phyloP scores from a whole-genome alignment of 2,888 invertebrate species.

The Steromphala cineraria region DNA sequence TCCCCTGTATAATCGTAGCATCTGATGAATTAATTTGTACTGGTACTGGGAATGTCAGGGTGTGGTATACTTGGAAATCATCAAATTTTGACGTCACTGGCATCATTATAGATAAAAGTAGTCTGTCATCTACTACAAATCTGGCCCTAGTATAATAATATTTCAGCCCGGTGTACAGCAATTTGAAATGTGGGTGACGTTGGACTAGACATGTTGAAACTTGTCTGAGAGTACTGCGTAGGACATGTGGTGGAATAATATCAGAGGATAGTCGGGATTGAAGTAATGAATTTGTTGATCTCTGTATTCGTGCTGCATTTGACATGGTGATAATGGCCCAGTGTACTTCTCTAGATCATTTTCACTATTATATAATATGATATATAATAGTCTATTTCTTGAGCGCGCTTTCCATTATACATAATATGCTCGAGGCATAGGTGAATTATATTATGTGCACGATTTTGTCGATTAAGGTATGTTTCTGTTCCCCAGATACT shows the following conservation, averaged over 20 bases:
- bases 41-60: background rate
- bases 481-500: too few species aligned
- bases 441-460: too few species aligned
- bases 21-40: background rate
- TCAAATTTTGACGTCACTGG: background rate
- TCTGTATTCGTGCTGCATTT: too few species aligned
- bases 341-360: too few species aligned
- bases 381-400: too few species aligned
- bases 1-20: background rate
- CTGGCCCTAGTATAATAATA: background rate
- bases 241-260: background rate
- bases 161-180: background rate
- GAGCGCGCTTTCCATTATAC: too few species aligned
- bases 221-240: background rate
- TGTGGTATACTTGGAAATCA: background rate
- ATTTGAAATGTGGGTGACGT: background rate
- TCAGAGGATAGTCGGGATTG: background rate
- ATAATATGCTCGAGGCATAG: too few species aligned
- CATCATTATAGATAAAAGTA: background rate
- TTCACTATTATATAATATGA: too few species aligned
- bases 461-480: too few species aligned
- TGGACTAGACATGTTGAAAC: background rate
- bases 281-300: background rate
- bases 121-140: background rate
- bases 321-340: too few species aligned